A percentile compares a stretch with the other conserved stretches of the same genome.
phyloP scores from a whole-genome alignment of 2,888 invertebrate species.

The Litoditis marina region DNA sequence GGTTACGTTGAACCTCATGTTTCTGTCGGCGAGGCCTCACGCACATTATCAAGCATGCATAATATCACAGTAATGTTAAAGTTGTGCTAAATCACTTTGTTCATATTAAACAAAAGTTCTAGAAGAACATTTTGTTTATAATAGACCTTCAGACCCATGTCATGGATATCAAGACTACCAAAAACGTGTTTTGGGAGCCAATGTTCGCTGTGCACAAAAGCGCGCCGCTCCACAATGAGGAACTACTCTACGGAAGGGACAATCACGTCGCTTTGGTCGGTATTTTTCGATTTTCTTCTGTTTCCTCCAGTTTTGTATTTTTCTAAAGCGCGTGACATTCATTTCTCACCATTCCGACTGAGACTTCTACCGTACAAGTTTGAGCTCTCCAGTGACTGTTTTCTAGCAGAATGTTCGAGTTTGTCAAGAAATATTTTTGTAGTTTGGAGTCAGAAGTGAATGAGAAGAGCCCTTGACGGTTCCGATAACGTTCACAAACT shows the following conservation, averaged over 20 bases:
- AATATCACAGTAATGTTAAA: no score
- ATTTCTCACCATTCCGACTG: no score
- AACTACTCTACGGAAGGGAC: constrained; percentile 3
- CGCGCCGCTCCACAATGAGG: constrained; percentile 4
- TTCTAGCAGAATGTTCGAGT: not conserved
- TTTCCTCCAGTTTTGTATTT: no score
- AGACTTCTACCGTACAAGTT: no score
- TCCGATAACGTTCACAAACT: no score
- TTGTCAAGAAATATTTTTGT: no score
- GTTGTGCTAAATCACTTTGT: not conserved
- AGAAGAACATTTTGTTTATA: not conserved
- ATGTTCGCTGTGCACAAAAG: constrained; percentile 5
- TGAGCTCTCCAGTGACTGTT: no score
- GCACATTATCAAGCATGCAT: not conserved
- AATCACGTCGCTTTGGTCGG: constrained; percentile 5
- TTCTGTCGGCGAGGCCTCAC: not conserved
- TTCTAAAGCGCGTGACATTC: no score
- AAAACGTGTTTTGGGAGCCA: constrained; percentile 5
- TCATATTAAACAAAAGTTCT: not conserved
- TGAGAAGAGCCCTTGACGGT: no score
- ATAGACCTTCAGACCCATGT: not conserved
- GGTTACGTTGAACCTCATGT: no score
- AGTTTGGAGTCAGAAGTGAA: no score
- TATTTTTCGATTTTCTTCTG: not conserved
- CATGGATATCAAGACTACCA: not conserved